Conservation (phyloP, 2,888 invertebrate species). For the Cynaeus angustus region DNA sequence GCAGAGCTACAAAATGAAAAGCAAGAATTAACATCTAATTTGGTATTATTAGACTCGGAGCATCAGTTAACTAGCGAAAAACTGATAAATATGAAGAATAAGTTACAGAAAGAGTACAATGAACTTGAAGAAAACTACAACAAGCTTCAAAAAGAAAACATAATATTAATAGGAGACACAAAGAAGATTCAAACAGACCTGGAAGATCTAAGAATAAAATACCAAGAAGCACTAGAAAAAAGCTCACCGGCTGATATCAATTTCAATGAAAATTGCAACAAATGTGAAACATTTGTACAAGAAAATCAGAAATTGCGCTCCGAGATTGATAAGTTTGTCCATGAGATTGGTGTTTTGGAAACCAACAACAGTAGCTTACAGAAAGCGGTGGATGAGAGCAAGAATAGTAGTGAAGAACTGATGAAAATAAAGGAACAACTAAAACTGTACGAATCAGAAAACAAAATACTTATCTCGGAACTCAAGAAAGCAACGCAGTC, state of each 20-base stretch:
- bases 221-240: conserved; percentile 70
- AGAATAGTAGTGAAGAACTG: conserved; percentile 62
- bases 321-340: conserved; percentile 62
- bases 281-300: conserved; percentile 51
- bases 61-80: conserved; percentile 68
- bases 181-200: conserved; percentile 68
- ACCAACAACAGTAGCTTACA: conserved; percentile 57
- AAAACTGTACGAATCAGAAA: conserved; percentile 60
- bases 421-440: conserved; percentile 61
- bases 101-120: conserved; percentile 66
- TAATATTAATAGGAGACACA: conserved; percentile 71
- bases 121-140: conserved; percentile 71
- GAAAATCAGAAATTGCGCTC: conserved; percentile 54
- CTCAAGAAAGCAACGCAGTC: conserved; percentile 57
- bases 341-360: conserved; percentile 61
- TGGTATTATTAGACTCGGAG: conserved; percentile 69
- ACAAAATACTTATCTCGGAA: conserved; percentile 62
- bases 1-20: conserved; percentile 66
- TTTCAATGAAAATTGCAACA: conserved; percentile 33
- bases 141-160: conserved; percentile 75
- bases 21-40: conserved; percentile 61
- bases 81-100: conserved; percentile 66
- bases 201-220: conserved; percentile 72
- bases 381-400: conserved; percentile 60
- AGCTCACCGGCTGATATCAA: conserved; percentile 58